Evolutionary conservation across 2,888 invertebrate species (phyloP).

Genomic region (Sipunculus nudus): DNA sequence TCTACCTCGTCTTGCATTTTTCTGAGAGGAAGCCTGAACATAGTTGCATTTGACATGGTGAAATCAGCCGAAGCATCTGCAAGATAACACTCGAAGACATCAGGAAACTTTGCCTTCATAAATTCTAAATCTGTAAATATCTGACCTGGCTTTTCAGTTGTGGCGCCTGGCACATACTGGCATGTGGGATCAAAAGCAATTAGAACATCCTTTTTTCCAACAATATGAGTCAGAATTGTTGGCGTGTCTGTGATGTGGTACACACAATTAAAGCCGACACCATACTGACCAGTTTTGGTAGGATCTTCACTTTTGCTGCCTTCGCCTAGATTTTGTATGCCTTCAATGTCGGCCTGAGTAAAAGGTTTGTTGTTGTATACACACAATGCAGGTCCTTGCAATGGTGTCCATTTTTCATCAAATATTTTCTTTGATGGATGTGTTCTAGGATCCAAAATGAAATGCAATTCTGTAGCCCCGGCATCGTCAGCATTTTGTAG

Average conservation of each 20-base stretch:
- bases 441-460: slow-evolving; percentile 48
- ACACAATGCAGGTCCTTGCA: slow-evolving; percentile 60
- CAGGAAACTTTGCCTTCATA: slow-evolving; percentile 28
- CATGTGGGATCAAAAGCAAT: slow-evolving; percentile 57
- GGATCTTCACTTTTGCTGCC: slow-evolving; percentile 57
- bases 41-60: slow-evolving; percentile 37
- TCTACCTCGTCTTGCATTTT: too few relatives aligned
- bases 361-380: slow-evolving; percentile 59
- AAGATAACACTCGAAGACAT: slow-evolving; percentile 47
- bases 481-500: slow-evolving; percentile 45
- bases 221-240: slow-evolving; percentile 49
- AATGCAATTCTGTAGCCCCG: slow-evolving; percentile 53
- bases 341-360: slow-evolving; percentile 50
- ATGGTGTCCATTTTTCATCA: slow-evolving; percentile 38
- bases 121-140: slow-evolving; percentile 27
- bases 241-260: slow-evolving; percentile 62
- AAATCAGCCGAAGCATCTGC: slow-evolving; percentile 33
- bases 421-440: slow-evolving; percentile 43
- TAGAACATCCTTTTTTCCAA: slow-evolving; percentile 40
- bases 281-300: slow-evolving; percentile 59
- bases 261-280: slow-evolving; percentile 62
- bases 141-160: slow-evolving; percentile 37
- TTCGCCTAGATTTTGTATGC: slow-evolving; percentile 57
- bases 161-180: slow-evolving; percentile 46
- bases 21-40: slow-evolving; percentile 58